These are phyloP conservation scores for Bursaphelenchus mucronatus DNA, from an alignment of 1,140 invertebrate genomes.

Conservation along the genomic window DNA sequence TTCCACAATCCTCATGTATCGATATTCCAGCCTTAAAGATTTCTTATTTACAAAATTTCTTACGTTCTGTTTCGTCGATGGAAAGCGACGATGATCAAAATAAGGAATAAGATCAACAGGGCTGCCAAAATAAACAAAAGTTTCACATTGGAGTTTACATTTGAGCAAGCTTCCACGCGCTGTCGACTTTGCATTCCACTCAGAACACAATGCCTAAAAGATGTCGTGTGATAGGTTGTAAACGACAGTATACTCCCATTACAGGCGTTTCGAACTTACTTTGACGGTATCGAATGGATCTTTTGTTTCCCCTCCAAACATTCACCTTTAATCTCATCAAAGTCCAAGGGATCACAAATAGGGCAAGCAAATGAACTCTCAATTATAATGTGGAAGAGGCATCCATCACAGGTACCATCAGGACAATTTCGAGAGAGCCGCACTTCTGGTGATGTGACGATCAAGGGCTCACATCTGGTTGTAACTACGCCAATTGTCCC, in stretches of 20 bases:
- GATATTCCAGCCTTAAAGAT: conserved; percentile 40
- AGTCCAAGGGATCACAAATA: conserved; percentile 63
- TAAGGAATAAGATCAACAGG: conserved; percentile 33
- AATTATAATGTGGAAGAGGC: conserved; percentile 66
- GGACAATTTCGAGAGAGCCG: conserved; percentile 65
- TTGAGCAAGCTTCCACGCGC: conserved; percentile 34
- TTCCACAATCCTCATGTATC: conserved; percentile 43
- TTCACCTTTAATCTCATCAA: conserved; percentile 65
- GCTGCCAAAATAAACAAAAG: conserved; percentile 35
- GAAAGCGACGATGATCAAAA: conserved; percentile 36
- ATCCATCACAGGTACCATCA: conserved; percentile 69
- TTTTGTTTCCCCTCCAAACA: conserved; percentile 65
- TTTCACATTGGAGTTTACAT: conserved; percentile 24
- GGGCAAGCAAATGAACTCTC: conserved; percentile 65
- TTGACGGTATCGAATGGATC: conserved; percentile 65
- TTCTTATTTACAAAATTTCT: neutral
- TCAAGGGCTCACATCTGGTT: conserved; percentile 61
- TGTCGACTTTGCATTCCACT: conserved; percentile 44
- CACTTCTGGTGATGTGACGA: conserved; percentile 18
- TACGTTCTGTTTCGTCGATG: conserved; percentile 47
- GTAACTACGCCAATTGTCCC: conserved; percentile 67
- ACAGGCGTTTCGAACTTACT: conserved; percentile 59
- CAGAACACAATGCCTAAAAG: conserved; percentile 45
- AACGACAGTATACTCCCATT: neutral
- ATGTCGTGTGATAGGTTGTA: conserved; percentile 64